Base-by-base conservation (phyloP, 2,113 vertebrate genomes). In the Octodon degus region DNA sequence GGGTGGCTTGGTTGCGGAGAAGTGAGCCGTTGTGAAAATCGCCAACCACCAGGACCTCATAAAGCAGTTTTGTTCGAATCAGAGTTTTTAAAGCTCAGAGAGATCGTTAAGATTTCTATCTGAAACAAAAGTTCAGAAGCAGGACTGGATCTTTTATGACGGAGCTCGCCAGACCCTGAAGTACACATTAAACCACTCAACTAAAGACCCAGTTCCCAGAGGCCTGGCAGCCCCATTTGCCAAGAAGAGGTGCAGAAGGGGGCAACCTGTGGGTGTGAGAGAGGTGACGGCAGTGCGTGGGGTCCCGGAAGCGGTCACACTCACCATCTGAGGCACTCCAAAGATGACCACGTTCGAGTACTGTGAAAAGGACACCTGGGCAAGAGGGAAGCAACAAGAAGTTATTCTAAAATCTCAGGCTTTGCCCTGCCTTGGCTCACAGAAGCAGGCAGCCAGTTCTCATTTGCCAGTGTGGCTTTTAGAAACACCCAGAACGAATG, bases 261-360 rank as follows among this genome's bases (percentile, higher is more conserved):
- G 16, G 68, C 68, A 1, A 34, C 68, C 67, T 37, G 34, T 3
- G 6, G 67, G 68, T n/a, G 68, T 19, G 34, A 32, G 32, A 37
- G 79, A 16, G 22, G 19, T 19, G 62, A 2, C 8, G 22, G 22
- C 6, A 5, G 7, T 0, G 62, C 62, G 24, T 63, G 24, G 62
- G 62, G 62, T 63, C 62, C 72, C 25, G 40, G n/a, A 27, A 60
- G 34, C 1, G 84, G 2, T 1, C 27, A 60, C 70, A 98, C 99
- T 99, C 98, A 99, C 99, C 99, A 99, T 99, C 97, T 99, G 99
- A 97, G 99, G 99, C 80, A 99, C 99, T 20, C 99, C 99, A 97
- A 99, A 99, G 97, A 99, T 98, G 30, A 99, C 98, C 24, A 99
- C 98, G 70, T 99, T 99, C 2, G 97, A 98, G 93, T 99, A 99